Evolutionary conservation across 2,888 invertebrate genomes (phyloP), one percentile per base, ranked within the genome.

Genomic region (Ganaspis brasiliensis): DNA sequence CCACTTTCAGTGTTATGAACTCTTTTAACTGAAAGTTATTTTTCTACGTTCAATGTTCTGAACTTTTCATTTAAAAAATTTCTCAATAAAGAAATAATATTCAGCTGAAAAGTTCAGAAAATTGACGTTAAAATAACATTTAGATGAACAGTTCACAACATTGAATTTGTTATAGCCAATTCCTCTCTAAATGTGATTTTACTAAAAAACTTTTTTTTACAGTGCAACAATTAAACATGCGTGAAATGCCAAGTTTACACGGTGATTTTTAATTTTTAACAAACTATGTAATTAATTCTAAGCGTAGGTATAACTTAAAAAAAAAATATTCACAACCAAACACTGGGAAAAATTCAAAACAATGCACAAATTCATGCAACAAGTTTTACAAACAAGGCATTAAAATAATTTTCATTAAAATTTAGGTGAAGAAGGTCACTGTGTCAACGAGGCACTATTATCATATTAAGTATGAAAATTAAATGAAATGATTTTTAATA

Each of bases 161-260:
- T n/a, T n/a, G n/a, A n/a, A n/a, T n/a, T n/a, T n/a, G n/a, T n/a
- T n/a, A n/a, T n/a, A n/a, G n/a, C n/a, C n/a, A n/a, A n/a, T n/a
- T n/a, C n/a, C n/a, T n/a, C n/a, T n/a, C n/a, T n/a, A n/a, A n/a
- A n/a, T n/a, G n/a, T n/a, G n/a, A n/a, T n/a, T n/a, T n/a, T n/a
- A n/a, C n/a, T n/a, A n/a, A n/a, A n/a, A n/a, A n/a, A n/a, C n/a
- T n/a, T n/a, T n/a, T n/a, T n/a, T n/a, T n/a, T n/a, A n/a, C n/a
- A n/a, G n/a, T n/a, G n/a, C n/a, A n/a, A n/a, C 79, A 82, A 75
- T 76, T 83, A 86, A 52, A 87, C 87, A 88, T 89, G 89, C 88
- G 83, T 77, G 45, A 67, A 45, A 67, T 67, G 45, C 67, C 67
- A 67, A 37, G 67, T 67, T 67, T 49, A 67, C 67, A 67, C 67